Conservation (phyloP, 2,888 invertebrate genomes). For the Podotricha telesiphe region DNA sequence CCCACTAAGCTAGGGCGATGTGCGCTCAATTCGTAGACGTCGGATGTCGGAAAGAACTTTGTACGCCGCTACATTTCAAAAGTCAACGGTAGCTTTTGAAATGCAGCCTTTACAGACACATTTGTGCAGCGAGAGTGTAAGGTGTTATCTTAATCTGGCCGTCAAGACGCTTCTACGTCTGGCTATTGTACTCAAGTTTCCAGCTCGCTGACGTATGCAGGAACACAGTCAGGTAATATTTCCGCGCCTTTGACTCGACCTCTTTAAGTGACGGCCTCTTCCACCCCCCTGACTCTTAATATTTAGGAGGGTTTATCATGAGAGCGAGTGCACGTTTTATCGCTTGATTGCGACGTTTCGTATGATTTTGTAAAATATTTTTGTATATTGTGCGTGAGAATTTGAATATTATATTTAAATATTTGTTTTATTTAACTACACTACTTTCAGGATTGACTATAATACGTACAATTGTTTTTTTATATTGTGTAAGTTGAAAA, state of each 20-base stretch:
- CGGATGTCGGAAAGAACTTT: constrained; percentile 38
- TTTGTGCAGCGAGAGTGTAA: constrained; percentile 50
- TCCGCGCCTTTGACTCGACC: constrained; percentile 64
- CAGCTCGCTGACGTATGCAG: constrained; percentile 60
- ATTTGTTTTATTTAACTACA: too few species aligned
- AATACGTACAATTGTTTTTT: too few species aligned
- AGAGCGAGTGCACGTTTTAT: constrained; percentile 17
- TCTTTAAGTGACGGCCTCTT: constrained; percentile 51
- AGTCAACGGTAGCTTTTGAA: constrained; percentile 43
- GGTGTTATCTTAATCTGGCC: constrained; percentile 74
- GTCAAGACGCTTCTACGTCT: constrained; percentile 58
- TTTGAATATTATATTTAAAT: neutral
- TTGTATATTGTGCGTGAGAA: neutral
- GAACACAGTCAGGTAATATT: constrained; percentile 61
- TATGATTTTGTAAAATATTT: neutral
- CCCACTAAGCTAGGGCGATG: constrained; percentile 23
- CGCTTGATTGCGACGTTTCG: constrained; percentile 22
- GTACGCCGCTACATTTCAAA: constrained; percentile 41
- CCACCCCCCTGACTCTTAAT: constrained; percentile 50
- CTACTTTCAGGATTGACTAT: too few species aligned
- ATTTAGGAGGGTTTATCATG: constrained; percentile 37
- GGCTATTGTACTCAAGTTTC: constrained; percentile 63
- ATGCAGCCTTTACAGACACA: constrained; percentile 34
- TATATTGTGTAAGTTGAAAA: too few species aligned
- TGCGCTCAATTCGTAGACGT: constrained; percentile 9